phyloP scores from a whole-genome alignment of 2,113 vertebrate species.

The Monopterus albus region DNA sequence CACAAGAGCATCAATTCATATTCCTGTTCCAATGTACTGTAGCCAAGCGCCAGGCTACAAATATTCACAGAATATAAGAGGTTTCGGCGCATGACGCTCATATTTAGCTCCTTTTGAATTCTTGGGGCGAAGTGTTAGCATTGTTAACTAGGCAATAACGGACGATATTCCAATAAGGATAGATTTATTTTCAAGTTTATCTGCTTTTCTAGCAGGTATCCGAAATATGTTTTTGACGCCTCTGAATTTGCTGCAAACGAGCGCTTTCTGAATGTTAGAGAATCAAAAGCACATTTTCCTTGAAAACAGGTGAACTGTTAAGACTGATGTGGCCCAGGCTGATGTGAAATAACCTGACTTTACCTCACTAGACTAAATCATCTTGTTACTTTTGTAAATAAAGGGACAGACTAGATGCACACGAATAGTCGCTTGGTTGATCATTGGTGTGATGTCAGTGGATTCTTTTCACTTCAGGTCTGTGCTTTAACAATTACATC shows the following conservation, averaged over 20 bases:
- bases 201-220: not conserved
- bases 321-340: not conserved
- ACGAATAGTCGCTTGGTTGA: slow-evolving; percentile 18
- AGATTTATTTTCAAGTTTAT: slow-evolving; percentile 4
- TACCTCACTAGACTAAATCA: not conserved
- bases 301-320: slow-evolving; percentile 18
- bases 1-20: slow-evolving; percentile 77
- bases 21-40: slow-evolving; percentile 55
- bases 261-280: not conserved
- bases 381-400: slow-evolving; percentile 12
- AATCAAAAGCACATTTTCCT: not conserved
- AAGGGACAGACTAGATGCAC: not conserved
- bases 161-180: slow-evolving; percentile 17
- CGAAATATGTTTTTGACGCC: not conserved
- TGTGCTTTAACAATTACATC: slow-evolving; percentile 15
- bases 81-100: slow-evolving; percentile 1
- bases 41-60: slow-evolving; percentile 54
- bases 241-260: not conserved
- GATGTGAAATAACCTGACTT: not conserved
- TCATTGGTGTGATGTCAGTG: slow-evolving; percentile 8
- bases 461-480: not conserved
- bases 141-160: not conserved
- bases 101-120: slow-evolving; percentile 12
- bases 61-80: slow-evolving; percentile 24
- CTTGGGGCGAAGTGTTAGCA: not conserved